A percentile compares a stretch with the other conserved stretches of the same genome.
phyloP scores from a whole-genome alignment of 2,797 vertebrate species.

The Sarcophilus harrisii region DNA sequence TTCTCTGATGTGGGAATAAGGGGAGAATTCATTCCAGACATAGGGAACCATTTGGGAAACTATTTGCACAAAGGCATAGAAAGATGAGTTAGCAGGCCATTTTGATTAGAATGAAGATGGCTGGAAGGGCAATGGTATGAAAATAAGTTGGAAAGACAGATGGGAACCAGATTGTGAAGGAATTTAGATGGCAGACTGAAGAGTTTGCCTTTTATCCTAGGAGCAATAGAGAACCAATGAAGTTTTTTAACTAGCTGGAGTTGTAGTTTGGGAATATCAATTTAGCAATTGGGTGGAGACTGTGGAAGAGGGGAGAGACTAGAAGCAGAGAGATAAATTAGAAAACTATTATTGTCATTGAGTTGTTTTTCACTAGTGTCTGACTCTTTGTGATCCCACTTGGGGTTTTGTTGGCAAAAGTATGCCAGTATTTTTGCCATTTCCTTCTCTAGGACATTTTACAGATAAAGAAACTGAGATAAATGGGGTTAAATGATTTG shows the following conservation, averaged over 20 bases:
- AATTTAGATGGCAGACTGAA: not conserved
- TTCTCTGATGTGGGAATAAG: not conserved
- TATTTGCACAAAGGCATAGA: not conserved
- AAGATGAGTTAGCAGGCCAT: not conserved
- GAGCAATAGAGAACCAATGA: not conserved
- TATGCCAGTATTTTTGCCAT: not conserved
- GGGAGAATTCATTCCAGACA: not conserved
- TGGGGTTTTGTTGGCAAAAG: not conserved
- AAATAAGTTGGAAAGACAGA: not conserved
- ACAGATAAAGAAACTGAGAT: not conserved
- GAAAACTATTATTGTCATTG: not conserved
- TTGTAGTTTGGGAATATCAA: not conserved
- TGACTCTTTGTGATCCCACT: not conserved
- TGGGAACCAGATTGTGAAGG: not conserved
- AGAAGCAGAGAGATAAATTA: not conserved
- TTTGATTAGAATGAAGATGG: not conserved
- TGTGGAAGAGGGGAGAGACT: not conserved
- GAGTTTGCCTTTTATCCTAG: not conserved
- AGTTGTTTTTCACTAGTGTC: not conserved
- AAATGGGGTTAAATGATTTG: not conserved
- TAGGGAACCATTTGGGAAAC: not conserved
- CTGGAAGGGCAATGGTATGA: not conserved
- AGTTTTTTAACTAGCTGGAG: not conserved
- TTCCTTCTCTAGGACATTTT: not conserved
- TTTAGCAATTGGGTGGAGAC: not conserved